Evolutionary conservation across 1,140 invertebrate genomes (phyloP), one percentile per base, ranked within the genome.

Genomic region (Cepaea nemoralis): DNA sequence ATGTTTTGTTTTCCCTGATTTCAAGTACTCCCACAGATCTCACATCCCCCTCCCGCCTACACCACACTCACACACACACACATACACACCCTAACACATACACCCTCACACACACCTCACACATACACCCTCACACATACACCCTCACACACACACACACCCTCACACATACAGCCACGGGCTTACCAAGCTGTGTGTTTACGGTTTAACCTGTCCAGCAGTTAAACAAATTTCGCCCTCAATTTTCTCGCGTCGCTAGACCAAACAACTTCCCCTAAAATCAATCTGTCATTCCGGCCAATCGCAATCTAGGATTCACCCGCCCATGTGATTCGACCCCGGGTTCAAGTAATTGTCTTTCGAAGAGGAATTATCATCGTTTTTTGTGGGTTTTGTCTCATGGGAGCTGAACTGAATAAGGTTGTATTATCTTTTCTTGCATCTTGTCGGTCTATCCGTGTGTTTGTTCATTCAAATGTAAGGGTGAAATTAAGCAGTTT

Each of bases 231-330:
- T 70, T 40, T 70, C n/a, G 35, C 22, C 69, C 69, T 40, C 40
- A 42, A 70, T 70, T 40, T 70, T 70, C 40, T 70, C 69, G 69
- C 69, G 69, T 24, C 16, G 19, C 40, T 37, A 70, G 35, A 70
- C 69, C 69, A 39, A 70, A 70, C 35, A 40, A 24, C 69, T 40
- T n/a, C 14, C 40, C 69, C 19, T 70, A 42, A 70, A 70, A 70
- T 70, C 69, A 70, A 70, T 70, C 69, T 42, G 69, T 70, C 69
- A 40, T 24, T 70, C 40, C 2, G 69, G 27, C 69, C 69, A 70
- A 40, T 70, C 12, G 69, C 69, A 70, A 70, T 70, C 35, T 39
- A 22, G 40, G 40, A 70, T 70, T 70, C 69, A 70, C 40, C 69
- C 69, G 69, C 69, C 35, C 69, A 37, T 70, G 69, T 70, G 69